Conservation (phyloP, 1,140 invertebrate genomes). For the Platorchestia sp. region DNA sequence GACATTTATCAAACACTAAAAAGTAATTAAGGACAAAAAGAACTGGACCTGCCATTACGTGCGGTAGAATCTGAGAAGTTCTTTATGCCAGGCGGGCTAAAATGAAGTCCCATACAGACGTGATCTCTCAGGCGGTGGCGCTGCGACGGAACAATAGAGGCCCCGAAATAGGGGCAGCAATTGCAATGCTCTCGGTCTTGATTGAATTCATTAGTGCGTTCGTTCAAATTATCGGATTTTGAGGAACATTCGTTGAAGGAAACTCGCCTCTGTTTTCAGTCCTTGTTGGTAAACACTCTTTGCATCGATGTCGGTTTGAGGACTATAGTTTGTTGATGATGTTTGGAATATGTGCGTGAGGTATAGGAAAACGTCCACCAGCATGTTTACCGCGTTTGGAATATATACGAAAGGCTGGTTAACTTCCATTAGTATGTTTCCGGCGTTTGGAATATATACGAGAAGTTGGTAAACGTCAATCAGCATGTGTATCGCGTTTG, state of each 20-base stretch:
- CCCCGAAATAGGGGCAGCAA: slow-evolving; percentile 38
- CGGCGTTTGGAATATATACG: too few species aligned
- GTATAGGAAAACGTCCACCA: neutral
- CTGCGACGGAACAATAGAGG: neutral
- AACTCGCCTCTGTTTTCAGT: neutral
- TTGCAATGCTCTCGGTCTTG: slow-evolving; percentile 34
- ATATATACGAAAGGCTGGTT: too few species aligned
- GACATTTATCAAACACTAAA: neutral
- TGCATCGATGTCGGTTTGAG: neutral
- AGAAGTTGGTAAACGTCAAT: too few species aligned
- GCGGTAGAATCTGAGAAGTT: neutral
- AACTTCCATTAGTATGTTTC: too few species aligned
- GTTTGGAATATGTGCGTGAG: neutral
- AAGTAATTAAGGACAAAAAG: neutral
- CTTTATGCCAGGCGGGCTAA: neutral
- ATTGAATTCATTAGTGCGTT: slow-evolving; percentile 44
- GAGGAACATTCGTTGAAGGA: slow-evolving; percentile 35
- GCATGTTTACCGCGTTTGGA: too few species aligned
- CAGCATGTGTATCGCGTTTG: too few species aligned
- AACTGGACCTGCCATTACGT: neutral
- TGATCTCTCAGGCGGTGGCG: slow-evolving; percentile 15
- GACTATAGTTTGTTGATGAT: neutral
- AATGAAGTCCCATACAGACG: slow-evolving; percentile 16
- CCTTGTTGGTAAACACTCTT: neutral
- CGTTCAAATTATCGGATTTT: slow-evolving; percentile 49